These are phyloP conservation scores for Pyrocephalus nanus DNA, from an alignment of 2,797 vertebrate genomes.

Conservation along the genomic window DNA sequence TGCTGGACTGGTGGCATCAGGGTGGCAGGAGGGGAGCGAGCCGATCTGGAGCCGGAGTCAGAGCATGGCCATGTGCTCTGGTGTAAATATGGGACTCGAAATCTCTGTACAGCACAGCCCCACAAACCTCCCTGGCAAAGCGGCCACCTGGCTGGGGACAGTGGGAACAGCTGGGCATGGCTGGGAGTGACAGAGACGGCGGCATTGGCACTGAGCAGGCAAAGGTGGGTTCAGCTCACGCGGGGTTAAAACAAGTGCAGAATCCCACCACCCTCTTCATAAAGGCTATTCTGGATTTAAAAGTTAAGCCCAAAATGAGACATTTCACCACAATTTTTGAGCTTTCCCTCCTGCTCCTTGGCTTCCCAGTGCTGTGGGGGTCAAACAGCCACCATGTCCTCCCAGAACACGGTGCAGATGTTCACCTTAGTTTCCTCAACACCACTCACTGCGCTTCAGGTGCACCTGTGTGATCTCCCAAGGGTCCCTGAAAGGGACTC, in stretches of 20 bases:
- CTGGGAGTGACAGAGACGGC: not conserved
- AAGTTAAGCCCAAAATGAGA: not conserved
- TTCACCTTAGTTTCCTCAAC: not conserved
- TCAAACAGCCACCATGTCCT: not conserved
- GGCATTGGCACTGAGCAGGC: not conserved
- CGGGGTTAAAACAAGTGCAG: rapidly evolving
- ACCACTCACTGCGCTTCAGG: not conserved
- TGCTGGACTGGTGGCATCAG: not conserved
- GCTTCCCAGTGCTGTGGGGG: not conserved
- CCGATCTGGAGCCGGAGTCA: not conserved
- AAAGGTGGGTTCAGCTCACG: not conserved
- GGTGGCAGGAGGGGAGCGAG: not conserved
- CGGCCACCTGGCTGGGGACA: not conserved
- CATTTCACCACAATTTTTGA: not conserved
- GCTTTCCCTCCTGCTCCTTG: not conserved
- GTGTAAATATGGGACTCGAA: not conserved
- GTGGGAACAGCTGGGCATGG: not conserved
- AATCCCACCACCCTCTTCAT: not conserved
- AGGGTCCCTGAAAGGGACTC: not conserved
- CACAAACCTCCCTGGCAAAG: not conserved
- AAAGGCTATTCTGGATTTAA: not conserved
- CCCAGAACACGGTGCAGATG: not conserved
- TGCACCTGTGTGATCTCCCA: not conserved
- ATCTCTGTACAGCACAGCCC: not conserved
- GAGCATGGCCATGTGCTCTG: not conserved